Conservation (phyloP, 2,113 vertebrate species). For the Todiramphus saurophagus region DNA sequence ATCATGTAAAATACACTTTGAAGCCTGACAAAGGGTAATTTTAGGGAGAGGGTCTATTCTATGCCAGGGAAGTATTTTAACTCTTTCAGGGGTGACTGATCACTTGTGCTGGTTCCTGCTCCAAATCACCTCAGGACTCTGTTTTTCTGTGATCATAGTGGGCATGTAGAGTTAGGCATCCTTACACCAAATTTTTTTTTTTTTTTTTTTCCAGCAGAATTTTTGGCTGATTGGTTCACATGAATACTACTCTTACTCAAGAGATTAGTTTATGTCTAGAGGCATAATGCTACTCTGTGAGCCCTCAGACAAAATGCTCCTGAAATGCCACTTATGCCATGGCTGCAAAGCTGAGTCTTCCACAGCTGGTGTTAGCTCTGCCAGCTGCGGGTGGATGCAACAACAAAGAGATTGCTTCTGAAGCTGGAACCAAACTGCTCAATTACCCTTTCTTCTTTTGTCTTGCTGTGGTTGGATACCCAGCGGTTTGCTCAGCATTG, state of each 20-base stretch:
- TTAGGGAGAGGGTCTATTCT: neutral
- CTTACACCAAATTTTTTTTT: neutral
- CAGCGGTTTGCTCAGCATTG: neutral
- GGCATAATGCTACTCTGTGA: neutral
- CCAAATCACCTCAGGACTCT: neutral
- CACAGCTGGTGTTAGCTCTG: constrained; percentile 41
- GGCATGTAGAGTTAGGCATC: neutral
- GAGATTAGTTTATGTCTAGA: constrained; percentile 15
- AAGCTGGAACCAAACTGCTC: neutral
- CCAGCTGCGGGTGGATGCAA: neutral
- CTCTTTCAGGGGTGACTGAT: neutral
- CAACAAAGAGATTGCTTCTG: constrained; percentile 30
- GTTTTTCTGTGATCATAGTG: accelerated
- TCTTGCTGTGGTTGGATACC: neutral
- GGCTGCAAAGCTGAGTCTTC: neutral
- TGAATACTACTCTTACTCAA: neutral
- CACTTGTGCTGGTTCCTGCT: neutral
- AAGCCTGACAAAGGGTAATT: neutral
- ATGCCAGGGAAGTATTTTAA: neutral
- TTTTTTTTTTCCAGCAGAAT: constrained; percentile 21
- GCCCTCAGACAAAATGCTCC: neutral
- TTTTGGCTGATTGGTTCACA: neutral
- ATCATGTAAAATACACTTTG: neutral
- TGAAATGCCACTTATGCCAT: neutral
- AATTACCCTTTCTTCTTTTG: constrained; percentile 35